These are phyloP conservation scores for Peromyscus leucopus DNA, from an alignment of 2,113 vertebrate genomes.

Conservation along the genomic window DNA sequence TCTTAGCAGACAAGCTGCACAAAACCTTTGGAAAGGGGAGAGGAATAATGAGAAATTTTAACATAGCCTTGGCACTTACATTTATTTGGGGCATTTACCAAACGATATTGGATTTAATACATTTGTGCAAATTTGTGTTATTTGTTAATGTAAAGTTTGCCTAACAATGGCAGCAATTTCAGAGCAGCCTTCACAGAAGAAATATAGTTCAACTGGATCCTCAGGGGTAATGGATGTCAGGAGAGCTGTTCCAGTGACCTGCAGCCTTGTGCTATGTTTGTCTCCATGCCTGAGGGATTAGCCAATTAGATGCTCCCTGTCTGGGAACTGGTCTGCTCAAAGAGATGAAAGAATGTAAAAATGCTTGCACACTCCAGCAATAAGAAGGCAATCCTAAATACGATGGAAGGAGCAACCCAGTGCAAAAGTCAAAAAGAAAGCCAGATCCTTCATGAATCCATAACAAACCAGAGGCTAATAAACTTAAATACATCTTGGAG, in stretches of 20 bases:
- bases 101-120: background rate
- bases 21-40: background rate
- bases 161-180: background rate
- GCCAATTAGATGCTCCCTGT: background rate
- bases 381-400: slow-evolving; percentile 7
- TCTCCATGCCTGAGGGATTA: slow-evolving; percentile 54
- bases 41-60: background rate
- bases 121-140: background rate
- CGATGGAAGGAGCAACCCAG: background rate
- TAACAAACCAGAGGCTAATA: background rate
- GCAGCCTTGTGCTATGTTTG: slow-evolving; percentile 16
- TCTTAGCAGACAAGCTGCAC: background rate
- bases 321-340: background rate
- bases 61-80: background rate
- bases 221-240: background rate
- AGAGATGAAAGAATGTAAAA: slow-evolving; percentile 4
- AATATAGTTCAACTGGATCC: background rate
- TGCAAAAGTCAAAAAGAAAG: background rate
- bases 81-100: background rate
- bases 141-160: slow-evolving; percentile 16
- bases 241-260: slow-evolving; percentile 27
- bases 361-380: background rate
- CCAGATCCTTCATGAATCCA: background rate
- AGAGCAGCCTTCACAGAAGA: background rate
- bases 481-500: background rate